Evolutionary conservation across 2,888 invertebrate genomes (phyloP).

Genomic region (Listrodromus nycthemerus): DNA sequence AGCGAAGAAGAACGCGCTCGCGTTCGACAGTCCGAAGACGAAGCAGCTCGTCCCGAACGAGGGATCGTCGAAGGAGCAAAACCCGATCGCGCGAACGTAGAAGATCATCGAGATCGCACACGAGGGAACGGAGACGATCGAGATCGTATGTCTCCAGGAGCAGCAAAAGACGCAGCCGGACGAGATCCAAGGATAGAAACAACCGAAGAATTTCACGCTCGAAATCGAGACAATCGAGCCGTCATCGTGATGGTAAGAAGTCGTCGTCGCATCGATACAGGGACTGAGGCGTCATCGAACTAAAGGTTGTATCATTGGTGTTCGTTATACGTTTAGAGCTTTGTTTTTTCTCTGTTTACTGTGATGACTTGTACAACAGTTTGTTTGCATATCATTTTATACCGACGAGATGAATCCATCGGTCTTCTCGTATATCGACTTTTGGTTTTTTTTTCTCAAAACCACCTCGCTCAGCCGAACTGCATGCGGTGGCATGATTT

Average conservation of each 20-base stretch:
- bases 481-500: background rate
- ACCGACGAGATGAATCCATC: too few species aligned
- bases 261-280: constrained; percentile 82
- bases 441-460: too few species aligned
- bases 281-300: constrained; percentile 76
- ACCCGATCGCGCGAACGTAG: constrained; percentile 74
- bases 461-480: background rate
- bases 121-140: constrained; percentile 76
- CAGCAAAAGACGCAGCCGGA: constrained; percentile 73
- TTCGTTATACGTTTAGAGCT: constrained; percentile 45
- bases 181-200: constrained; percentile 74
- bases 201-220: constrained; percentile 75
- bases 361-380: too few species aligned
- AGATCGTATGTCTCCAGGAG: constrained; percentile 74
- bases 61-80: constrained; percentile 61
- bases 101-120: constrained; percentile 69
- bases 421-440: too few species aligned
- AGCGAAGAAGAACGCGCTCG: constrained; percentile 74
- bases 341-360: constrained; percentile 22
- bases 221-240: constrained; percentile 75
- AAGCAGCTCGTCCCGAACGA: constrained; percentile 46
- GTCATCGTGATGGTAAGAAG: constrained; percentile 83
- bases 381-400: background rate
- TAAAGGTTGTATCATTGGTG: constrained; percentile 72
- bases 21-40: constrained; percentile 69